Evolutionary conservation across 2,113 vertebrate genomes (phyloP), one percentile per base, ranked within the genome.

Genomic region (Nycticorax nycticorax): DNA sequence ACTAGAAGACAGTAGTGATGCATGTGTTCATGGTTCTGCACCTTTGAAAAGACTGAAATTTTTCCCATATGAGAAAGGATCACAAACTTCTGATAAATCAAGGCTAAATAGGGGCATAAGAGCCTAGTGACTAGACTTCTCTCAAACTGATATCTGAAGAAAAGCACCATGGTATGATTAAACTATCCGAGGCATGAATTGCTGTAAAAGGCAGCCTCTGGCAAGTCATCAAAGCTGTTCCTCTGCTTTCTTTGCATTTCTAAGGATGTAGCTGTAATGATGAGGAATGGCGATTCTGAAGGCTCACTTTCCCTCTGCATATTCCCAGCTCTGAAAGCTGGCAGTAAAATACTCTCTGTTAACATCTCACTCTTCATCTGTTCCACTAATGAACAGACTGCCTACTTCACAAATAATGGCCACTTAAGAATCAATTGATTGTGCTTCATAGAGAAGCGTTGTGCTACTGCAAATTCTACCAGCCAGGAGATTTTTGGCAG

Each of bases 351-450:
- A 24, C 26, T 86, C 37, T 55, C 33, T 76, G n/a, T 78, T 96
- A 93, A 28, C 52, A 52, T 84, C 73, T 91, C 52, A 50, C 41
- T 96, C 81, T 94, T 92, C 72, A 75, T 80, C 87, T 82, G 68
- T 63, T 78, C 76, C 47, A 45, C 35, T 91, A 96, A 96, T 85
- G 89, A 97, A 48, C 56, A 87, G 72, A 71, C 91, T 75, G 56
- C 35, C 76, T 96, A 35, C 91, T 87, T 78, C 16, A 0, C 80
- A 85, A 88, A 71, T 64, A 91, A 87, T 28, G 48, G 37, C 80
- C 47, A 41, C 80, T 96, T 94, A 91, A 92, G 73, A 78, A 92
- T 75, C 69, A 78, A 32, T 27, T 88, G 82, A 92, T 91, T 85
- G 17, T 76, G 32, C 80, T 94, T 91, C 68, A 89, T 24, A 86